Percentiles rank a stretch among this genome's conserved stretches.
These are phyloP conservation scores for Frieseomelitta varia DNA, from an alignment of 1,140 invertebrate species.

Conservation along the genomic window DNA sequence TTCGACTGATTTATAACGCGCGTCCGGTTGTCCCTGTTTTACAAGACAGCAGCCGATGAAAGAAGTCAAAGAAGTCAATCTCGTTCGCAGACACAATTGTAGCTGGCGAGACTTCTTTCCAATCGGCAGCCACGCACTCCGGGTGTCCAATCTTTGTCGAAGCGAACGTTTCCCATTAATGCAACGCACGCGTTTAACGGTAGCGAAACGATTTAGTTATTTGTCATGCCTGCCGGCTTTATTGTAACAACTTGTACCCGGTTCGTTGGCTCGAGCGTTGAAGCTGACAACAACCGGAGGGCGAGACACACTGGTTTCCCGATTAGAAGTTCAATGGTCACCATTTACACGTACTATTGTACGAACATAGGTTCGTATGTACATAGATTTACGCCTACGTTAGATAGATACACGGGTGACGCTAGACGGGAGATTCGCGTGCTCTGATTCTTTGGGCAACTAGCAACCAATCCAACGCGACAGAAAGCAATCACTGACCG, in stretches of 20 bases:
- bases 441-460: slow-evolving; percentile 33
- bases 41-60: not conserved
- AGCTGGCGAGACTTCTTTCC: not conserved
- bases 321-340: slow-evolving; percentile 63
- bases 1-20: slow-evolving; percentile 31
- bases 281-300: slow-evolving; percentile 38
- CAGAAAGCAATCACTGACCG: slow-evolving; percentile 29
- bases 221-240: slow-evolving; percentile 49
- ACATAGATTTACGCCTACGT: too few relatives aligned
- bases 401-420: too few relatives aligned
- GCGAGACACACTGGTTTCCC: slow-evolving; percentile 34
- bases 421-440: slow-evolving; percentile 35
- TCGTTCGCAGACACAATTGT: not conserved
- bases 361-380: not conserved
- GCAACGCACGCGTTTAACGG: slow-evolving; percentile 34
- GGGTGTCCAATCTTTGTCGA: slow-evolving; percentile 29
- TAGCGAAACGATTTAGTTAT: slow-evolving; percentile 55
- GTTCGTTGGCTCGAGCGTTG: not conserved
- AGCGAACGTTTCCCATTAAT: slow-evolving; percentile 9
- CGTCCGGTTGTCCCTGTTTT: not conserved
- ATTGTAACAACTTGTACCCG: slow-evolving; percentile 44
- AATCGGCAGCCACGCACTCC: not conserved
- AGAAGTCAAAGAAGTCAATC: not conserved
- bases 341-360: slow-evolving; percentile 8
- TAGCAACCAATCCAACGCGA: slow-evolving; percentile 31